Conservation (phyloP, 1,140 invertebrate species). For the Tenebrio molitor region DNA sequence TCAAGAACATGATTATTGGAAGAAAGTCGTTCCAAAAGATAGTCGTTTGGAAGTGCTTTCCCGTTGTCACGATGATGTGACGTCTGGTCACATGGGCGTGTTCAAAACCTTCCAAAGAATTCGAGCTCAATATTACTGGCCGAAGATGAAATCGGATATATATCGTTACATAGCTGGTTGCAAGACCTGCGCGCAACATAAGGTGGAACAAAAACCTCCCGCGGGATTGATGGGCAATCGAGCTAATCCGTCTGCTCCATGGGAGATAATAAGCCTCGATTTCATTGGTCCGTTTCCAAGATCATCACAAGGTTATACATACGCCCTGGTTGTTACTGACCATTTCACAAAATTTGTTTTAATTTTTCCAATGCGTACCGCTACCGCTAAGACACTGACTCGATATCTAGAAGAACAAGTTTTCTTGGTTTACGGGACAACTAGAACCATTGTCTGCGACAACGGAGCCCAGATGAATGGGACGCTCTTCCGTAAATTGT, state of each 20-base stretch:
- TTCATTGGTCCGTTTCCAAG: conserved; percentile 62
- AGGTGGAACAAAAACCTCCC: neutral
- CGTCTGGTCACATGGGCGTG: neutral
- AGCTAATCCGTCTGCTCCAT: neutral
- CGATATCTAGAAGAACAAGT: neutral
- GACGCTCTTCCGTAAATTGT: neutral
- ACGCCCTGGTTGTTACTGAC: conserved; percentile 61
- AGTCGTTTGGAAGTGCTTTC: conserved; percentile 32
- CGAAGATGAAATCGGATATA: conserved; percentile 17
- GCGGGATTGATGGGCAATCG: conserved; percentile 12
- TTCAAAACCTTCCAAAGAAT: conserved; percentile 11
- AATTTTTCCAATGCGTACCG: neutral
- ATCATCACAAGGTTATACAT: conserved; percentile 52
- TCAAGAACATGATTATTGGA: no score
- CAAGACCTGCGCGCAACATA: neutral
- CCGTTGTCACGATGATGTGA: conserved; percentile 31
- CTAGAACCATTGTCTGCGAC: conserved; percentile 4
- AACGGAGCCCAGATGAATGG: neutral
- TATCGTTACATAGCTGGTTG: neutral
- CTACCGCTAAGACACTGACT: neutral
- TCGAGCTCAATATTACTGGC: conserved; percentile 14
- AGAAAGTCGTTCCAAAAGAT: conserved; percentile 48
- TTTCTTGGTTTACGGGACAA: conserved; percentile 11
- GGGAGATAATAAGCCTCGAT: conserved; percentile 51
- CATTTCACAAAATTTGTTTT: conserved; percentile 50